Base-by-base conservation (phyloP, 2,113 vertebrate species). In the Struthidea cinerea region DNA sequence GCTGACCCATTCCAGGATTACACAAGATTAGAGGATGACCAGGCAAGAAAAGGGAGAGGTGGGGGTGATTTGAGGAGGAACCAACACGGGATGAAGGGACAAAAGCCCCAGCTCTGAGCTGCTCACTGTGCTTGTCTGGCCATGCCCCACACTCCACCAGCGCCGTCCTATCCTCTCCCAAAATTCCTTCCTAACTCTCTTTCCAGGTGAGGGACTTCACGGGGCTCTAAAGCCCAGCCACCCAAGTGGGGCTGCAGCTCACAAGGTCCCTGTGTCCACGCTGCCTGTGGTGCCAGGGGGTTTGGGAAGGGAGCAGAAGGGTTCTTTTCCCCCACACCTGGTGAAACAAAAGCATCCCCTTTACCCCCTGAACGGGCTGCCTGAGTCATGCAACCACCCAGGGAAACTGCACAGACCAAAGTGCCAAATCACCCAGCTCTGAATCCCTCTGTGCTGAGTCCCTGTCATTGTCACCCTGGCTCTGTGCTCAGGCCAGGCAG, bases 351-450 rank as follows among this genome's bases (percentile, higher is more conserved):
- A 35, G 7, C 65, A 82, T 5, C 5, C 17, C 59, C 20, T 37
- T 68, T 10, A 8, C 5, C 52, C 68, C 41, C 19, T 8, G 33
- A 17, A 42, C 20, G n/a, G 10, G 24, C 2, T 19, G 32, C 61
- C 42, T 8, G 67, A 22, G 21, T 13, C 23, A 8, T 0, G 13
- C 35, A 30, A 7, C 2, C 2, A 33, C 35, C 32, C 3, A 0
- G n/a, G 44, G 50, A 64, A 55, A 20, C 17, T 8, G 42, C 77
- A 49, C 33, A 49, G 44, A 30, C 4, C 19, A 44, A 37, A 9
- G 28, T 13, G 60, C 39, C 70, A 37, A 59, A 49, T 14, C 39
- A 27, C 11, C 12, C 4, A n/a, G 67, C 71, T 59, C 82, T 11
- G 17, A n/a, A 22, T 7, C 6, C 4, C 13, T 17, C n/a, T 41